These are phyloP conservation scores for human DNA, from an alignment of 2,113 vertebrate genomes.

Conservation along the genomic window DNA sequence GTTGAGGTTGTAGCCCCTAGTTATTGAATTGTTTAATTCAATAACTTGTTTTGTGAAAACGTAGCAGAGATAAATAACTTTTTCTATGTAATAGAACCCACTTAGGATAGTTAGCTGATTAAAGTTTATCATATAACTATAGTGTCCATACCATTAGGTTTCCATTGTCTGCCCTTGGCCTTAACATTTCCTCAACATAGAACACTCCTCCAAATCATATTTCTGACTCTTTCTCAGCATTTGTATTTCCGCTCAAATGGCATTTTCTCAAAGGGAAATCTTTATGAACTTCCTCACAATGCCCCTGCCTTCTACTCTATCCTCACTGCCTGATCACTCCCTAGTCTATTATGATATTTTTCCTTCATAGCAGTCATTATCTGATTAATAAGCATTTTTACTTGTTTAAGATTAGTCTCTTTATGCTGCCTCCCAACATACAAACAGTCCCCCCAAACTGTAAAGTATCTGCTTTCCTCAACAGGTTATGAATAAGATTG, in stretches of 20 bases:
- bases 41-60: background rate
- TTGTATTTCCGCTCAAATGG: background rate
- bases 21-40: background rate
- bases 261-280: background rate
- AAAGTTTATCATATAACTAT: background rate
- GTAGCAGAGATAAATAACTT: background rate
- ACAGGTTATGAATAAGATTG: background rate
- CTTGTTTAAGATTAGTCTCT: background rate
- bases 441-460: background rate
- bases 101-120: background rate
- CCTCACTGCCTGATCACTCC: background rate
- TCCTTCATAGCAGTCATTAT: background rate
- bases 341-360: background rate
- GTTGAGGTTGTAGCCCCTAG: background rate
- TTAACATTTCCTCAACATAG: background rate
- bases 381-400: background rate
- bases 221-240: background rate
- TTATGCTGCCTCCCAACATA: background rate
- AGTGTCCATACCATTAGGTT: background rate
- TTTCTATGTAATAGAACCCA: background rate
- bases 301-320: background rate
- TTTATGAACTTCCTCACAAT: background rate
- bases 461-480: background rate
- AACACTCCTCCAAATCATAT: background rate
- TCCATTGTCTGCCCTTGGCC: background rate